Evolutionary conservation across 1,140 invertebrate species (phyloP), one percentile per base, ranked within the genome.

Genomic region (Pararge aegeria): DNA sequence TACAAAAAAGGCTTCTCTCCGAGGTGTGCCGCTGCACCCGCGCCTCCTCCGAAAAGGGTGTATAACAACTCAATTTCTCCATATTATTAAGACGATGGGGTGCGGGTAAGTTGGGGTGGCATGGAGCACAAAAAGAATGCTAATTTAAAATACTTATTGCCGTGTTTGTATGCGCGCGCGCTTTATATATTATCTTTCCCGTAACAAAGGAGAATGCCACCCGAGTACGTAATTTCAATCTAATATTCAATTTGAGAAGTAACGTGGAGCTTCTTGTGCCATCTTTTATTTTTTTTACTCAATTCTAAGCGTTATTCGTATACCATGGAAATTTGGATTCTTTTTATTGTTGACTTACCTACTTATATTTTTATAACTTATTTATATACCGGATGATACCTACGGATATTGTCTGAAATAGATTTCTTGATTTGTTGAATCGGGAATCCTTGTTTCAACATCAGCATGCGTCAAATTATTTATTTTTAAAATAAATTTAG

Each of bases 71-170:
- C 86, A 86, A 89, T 87, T 87, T 78, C 82, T 83, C 73, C 82
- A 83, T 84, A 84, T 83, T 89, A 87, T 86, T 86, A 87, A 89
- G 83, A 85, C 74, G 71, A 68, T 63, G 70, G 81, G 78, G 80
- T 73, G 77, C 66, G 71, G 66, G 77, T 72, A 67, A 69, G 66
- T 62, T 73, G 64, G 84, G 80, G 78, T 80, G 80, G 83, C 67
- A 64, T 62, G 73, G 71, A 73, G 67, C 76, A 87, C 79, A 87
- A 87, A 88, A 89, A 89, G 83, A 87, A 89, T 86, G 81, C 86
- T 86, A 87, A 87, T 87, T 87, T 87, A 83, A 87, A 83, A 89
- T 85, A 86, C 83, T 78, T 86, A 87, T 87, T 86, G 78, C 77
- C 73, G 72, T 83, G 75, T 85, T 78, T 83, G 80, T 83, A 83